Conservation (phyloP, 2,888 invertebrate species). For the Lycaena phlaeas region DNA sequence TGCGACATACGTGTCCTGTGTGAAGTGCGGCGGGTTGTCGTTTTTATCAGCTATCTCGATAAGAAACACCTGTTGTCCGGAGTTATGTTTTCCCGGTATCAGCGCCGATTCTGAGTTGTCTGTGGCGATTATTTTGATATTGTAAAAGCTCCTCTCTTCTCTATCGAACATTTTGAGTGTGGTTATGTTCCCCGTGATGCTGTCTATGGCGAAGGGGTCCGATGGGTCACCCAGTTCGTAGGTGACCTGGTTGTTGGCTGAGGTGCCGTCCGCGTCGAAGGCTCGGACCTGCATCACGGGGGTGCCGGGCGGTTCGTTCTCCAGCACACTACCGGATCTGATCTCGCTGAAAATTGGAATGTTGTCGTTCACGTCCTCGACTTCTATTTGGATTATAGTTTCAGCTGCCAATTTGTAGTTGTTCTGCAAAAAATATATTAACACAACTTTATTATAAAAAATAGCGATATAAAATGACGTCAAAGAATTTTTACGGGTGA, state of each 20-base stretch:
- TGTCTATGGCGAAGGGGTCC: constrained; percentile 88
- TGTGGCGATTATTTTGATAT: constrained; percentile 90
- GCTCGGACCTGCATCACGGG: constrained; percentile 91
- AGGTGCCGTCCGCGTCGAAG: constrained; percentile 88
- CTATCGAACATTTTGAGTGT: constrained; percentile 88
- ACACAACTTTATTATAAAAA: no score
- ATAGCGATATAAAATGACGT: no score
- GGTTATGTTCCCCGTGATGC: constrained; percentile 89
- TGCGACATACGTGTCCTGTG: constrained; percentile 80
- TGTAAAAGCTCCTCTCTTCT: constrained; percentile 87
- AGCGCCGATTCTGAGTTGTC: constrained; percentile 92
- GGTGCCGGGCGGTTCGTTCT: constrained; percentile 87
- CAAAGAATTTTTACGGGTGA: no score
- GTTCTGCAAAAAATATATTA: constrained; percentile 78
- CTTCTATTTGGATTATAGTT: constrained; percentile 82
- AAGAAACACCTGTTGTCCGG: constrained; percentile 84
- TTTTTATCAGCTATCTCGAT: constrained; percentile 97
- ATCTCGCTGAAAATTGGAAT: constrained; percentile 89
- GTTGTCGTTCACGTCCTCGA: constrained; percentile 93
- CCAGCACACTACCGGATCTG: constrained; percentile 85
- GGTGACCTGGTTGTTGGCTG: constrained; percentile 85
- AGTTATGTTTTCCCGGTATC: constrained; percentile 77
- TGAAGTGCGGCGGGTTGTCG: constrained; percentile 94
- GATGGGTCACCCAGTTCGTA: constrained; percentile 81
- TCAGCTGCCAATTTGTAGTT: constrained; percentile 85